Percentiles rank a stretch among this genome's conserved stretches.
Evolutionary conservation across 2,888 invertebrate genomes (phyloP).

Genomic region (Macaria liturata): DNA sequence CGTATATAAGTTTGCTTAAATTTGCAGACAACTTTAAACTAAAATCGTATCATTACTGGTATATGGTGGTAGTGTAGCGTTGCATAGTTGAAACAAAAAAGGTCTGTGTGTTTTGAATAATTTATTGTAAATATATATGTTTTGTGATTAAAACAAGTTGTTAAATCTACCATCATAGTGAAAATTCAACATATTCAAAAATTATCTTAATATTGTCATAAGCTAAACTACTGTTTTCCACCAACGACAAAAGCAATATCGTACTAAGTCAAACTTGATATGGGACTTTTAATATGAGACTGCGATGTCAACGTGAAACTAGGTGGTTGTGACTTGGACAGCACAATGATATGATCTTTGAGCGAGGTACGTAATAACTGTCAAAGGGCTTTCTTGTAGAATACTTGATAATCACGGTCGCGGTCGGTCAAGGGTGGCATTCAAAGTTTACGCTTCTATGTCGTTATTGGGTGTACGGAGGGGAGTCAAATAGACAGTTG

Average conservation of each 20-base stretch:
- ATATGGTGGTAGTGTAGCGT: too few species aligned
- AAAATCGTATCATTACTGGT: too few species aligned
- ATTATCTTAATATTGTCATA: neutral
- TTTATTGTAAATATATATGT: too few species aligned
- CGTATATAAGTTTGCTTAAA: too few species aligned
- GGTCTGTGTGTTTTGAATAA: too few species aligned
- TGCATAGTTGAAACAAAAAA: too few species aligned
- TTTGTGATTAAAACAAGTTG: too few species aligned
- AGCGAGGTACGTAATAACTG: slow-evolving; percentile 23
- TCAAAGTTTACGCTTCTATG: neutral
- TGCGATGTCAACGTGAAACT: slow-evolving; percentile 47
- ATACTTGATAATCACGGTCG: slow-evolving; percentile 10
- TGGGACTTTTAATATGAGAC: slow-evolving; percentile 64
- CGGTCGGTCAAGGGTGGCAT: neutral
- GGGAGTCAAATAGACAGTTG: neutral
- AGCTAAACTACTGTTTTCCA: slow-evolving; percentile 10
- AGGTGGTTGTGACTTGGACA: slow-evolving; percentile 47
- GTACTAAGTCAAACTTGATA: slow-evolving; percentile 49
- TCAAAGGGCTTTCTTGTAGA: slow-evolving; percentile 15
- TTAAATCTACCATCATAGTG: too few species aligned
- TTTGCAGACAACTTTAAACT: too few species aligned
- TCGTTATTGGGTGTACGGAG: neutral
- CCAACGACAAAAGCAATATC: slow-evolving; percentile 26
- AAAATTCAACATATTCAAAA: neutral
- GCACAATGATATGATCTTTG: slow-evolving; percentile 26